phyloP scores from a whole-genome alignment of 1,140 invertebrate species.

The Drosophila tristis region DNA sequence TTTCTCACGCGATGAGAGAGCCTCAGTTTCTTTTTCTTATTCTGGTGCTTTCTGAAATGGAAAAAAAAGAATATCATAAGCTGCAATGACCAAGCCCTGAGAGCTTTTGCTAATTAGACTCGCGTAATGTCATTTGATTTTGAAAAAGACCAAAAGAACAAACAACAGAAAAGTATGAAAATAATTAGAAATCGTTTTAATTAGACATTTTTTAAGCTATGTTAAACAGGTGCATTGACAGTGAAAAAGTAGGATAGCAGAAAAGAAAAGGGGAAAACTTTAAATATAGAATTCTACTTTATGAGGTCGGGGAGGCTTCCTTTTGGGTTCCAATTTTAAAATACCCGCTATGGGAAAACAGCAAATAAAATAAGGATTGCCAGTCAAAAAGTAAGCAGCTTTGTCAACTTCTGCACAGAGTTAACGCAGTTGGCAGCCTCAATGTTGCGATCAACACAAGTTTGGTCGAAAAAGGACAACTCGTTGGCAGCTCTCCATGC shows the following conservation, averaged over 20 bases:
- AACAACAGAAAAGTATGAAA: conserved; percentile 8
- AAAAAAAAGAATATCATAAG: conserved; percentile 5
- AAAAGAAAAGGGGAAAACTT: not conserved
- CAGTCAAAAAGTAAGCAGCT: too few relatives aligned
- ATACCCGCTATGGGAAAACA: too few relatives aligned
- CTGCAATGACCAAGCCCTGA: not conserved
- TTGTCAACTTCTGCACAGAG: too few relatives aligned
- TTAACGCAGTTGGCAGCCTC: too few relatives aligned
- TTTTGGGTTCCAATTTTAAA: too few relatives aligned
- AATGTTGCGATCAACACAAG: too few relatives aligned
- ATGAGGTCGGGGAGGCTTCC: too few relatives aligned
- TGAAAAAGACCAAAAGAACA: conserved; percentile 12
- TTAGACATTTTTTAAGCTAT: conserved; percentile 18
- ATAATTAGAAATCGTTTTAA: conserved; percentile 28
- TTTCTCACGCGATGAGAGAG: conserved; percentile 13
- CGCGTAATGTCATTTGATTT: conserved; percentile 11
- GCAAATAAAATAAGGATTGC: too few relatives aligned
- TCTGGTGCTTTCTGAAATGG: not conserved
- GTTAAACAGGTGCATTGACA: conserved; percentile 9
- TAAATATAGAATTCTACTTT: too few relatives aligned
- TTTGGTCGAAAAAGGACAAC: too few relatives aligned
- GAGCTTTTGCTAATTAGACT: conserved; percentile 27
- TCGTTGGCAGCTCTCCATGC: too few relatives aligned
- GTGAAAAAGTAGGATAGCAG: not conserved
- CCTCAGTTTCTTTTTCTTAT: not conserved